Evolutionary conservation across 2,113 vertebrate species (phyloP).

Genomic region (Saccopteryx leptura): DNA sequence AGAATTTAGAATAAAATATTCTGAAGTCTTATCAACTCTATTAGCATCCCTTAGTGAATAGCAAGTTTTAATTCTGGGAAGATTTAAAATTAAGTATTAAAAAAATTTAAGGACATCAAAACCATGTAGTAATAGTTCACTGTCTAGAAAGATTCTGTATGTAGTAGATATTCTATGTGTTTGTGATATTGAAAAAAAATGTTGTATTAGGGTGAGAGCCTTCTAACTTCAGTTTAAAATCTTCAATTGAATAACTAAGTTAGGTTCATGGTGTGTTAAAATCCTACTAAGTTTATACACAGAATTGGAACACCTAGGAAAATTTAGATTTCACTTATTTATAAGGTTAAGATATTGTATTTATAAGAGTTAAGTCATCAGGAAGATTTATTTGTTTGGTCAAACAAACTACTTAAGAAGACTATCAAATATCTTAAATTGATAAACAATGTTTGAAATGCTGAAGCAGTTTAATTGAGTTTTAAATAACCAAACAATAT

Average conservation of each 20-base stretch:
- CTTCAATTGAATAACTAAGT: not conserved
- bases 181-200: conserved; percentile 6
- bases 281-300: not conserved
- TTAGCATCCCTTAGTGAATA: not conserved
- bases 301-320: not conserved
- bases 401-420: conserved; percentile 56
- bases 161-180: not conserved
- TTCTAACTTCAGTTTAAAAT: conserved; percentile 14
- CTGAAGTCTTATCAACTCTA: not conserved
- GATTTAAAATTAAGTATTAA: conserved; percentile 15
- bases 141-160: not conserved
- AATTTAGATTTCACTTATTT: conserved; percentile 39
- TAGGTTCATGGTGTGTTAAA: not conserved
- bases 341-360: conserved; percentile 7
- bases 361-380: not conserved
- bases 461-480: conserved; percentile 49
- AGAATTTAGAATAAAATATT: conserved; percentile 36
- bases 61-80: not conserved
- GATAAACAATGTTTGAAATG: conserved; percentile 42
- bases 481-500: conserved; percentile 44
- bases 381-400: not conserved
- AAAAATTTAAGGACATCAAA: conserved; percentile 20
- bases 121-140: not conserved
- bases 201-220: not conserved
- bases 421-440: conserved; percentile 46